Evolutionary conservation across 2,113 vertebrate species (phyloP).

Genomic region (Picathartes gymnocephalus): DNA sequence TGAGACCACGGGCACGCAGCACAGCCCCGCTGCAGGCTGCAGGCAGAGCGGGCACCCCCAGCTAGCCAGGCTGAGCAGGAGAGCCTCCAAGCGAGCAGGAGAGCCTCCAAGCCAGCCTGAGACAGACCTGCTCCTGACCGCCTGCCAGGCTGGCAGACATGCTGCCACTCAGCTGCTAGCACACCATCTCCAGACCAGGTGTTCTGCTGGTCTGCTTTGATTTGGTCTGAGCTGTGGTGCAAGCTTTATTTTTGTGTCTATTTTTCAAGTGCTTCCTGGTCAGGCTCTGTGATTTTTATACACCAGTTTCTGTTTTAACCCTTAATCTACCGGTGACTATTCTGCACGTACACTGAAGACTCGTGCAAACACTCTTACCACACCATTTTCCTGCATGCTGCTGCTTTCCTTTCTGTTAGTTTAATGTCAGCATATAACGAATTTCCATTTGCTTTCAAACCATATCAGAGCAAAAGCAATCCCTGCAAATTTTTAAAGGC

Average conservation of each 20-base stretch:
- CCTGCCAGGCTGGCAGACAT: not conserved
- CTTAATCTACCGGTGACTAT: not conserved
- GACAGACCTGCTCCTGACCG: not conserved
- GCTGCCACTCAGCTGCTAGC: slow-evolving; percentile 36
- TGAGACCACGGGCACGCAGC: accelerated
- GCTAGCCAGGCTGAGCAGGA: not conserved
- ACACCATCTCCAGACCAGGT: slow-evolving; percentile 25
- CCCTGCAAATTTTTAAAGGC: not conserved
- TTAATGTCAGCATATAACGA: not conserved
- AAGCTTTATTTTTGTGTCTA: not conserved
- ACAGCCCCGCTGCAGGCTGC: not conserved
- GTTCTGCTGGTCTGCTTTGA: not conserved
- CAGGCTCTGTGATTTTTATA: not conserved
- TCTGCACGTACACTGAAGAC: accelerated
- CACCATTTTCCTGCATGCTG: not conserved
- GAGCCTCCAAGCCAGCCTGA: not conserved
- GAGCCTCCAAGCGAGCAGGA: not conserved
- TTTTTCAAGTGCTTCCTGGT: not conserved
- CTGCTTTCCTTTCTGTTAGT: not conserved
- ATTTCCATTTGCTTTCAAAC: not conserved
- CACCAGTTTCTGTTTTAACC: not conserved
- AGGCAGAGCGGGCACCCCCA: not conserved
- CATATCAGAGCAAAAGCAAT: not conserved
- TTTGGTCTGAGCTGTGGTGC: not conserved
- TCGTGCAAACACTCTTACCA: not conserved